Evolutionary conservation across 2,797 vertebrate genomes (phyloP), one percentile per base, ranked within the genome.

Genomic region (Ibycter americanus): DNA sequence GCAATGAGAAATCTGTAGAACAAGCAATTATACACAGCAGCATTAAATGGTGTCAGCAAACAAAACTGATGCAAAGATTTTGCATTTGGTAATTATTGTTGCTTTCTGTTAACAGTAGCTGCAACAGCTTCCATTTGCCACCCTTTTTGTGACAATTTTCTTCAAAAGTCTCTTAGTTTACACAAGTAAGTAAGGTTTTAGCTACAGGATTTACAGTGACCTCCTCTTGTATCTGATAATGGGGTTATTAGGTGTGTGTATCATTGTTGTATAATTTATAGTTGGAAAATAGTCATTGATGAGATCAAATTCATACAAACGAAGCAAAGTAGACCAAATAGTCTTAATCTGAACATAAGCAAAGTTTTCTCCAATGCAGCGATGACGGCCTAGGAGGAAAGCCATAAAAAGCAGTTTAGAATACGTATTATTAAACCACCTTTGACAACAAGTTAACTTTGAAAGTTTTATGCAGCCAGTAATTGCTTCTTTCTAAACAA

Each of bases 291-390:
- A 99, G 86, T 98, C 99, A 58, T 99, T 97, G 73, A 99, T 97
- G 76, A 99, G 99, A 80, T 99, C 98, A 90, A 99, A 99, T 88
- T 99, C 98, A 49, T 98, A 99, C 95, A 99, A 90, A 59, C 99
- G 99, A 95, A 99, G 98, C 97, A 99, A 91, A 61, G 98, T 99
- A 65, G 99, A 99, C 99, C 99, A 99, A 97, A 99, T 99, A 27
- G 99, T 99, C 98, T 99, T 99, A 94, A 99, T 99, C 96, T 99
- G 99, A 93, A 99, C 98, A 15, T 99, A 99, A 49, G 99, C 99
- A 9, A 99, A 99, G 97, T 99, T 99, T 97, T 99, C 99, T 78
- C 99, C 99, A 34, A 99, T 99, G 96, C 99, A 99, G 73, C 99
- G 99, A 91, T 99, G 99, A 38, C 99, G 99, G 21, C 99, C 99